These are phyloP conservation scores for Heteronetta atricapilla DNA, from an alignment of 2,113 vertebrate species.

Conservation along the genomic window DNA sequence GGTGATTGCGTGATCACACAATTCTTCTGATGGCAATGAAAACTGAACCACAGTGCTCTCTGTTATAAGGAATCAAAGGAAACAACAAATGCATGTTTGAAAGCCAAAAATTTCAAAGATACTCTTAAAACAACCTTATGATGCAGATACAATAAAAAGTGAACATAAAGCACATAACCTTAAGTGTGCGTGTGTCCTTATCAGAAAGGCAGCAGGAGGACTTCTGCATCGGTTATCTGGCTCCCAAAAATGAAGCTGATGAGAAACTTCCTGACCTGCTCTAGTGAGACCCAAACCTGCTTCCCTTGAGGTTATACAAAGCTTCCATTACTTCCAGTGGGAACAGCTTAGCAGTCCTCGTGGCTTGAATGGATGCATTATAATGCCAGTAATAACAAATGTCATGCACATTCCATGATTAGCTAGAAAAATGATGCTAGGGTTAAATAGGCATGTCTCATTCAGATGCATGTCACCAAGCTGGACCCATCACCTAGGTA, in stretches of 20 bases:
- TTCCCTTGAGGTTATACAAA: constrained; percentile 47
- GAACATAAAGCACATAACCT: neutral
- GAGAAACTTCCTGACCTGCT: constrained; percentile 13
- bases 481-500: constrained; percentile 43
- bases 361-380: constrained; percentile 52
- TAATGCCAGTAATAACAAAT: constrained; percentile 66
- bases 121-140: neutral
- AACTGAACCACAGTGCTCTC: neutral
- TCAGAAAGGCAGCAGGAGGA: neutral
- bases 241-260: neutral
- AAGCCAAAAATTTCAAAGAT: neutral
- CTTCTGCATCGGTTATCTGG: neutral
- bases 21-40: neutral
- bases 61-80: neutral
- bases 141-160: neutral
- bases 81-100: neutral
- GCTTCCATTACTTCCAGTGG: constrained; percentile 50
- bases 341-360: constrained; percentile 55
- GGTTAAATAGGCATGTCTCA: constrained; percentile 69
- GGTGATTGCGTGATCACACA: neutral
- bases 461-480: constrained; percentile 61
- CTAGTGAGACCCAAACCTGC: neutral
- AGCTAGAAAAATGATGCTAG: constrained; percentile 66
- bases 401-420: constrained; percentile 69
- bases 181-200: neutral